Evolutionary conservation across 2,888 invertebrate genomes (phyloP).

Genomic region (Chrysomela aeneicollis): DNA sequence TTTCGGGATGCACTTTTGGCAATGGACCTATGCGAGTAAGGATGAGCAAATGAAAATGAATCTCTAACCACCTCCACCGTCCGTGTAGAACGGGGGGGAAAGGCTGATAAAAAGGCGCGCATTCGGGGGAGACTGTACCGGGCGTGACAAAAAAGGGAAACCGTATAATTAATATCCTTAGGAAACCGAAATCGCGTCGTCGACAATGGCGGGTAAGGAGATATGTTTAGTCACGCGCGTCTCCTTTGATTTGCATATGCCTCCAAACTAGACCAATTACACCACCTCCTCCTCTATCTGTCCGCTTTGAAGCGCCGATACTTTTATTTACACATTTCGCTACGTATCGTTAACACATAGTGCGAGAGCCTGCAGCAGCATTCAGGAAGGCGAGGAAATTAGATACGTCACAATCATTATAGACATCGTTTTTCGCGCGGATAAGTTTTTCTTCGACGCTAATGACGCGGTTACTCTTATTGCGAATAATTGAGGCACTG

Average conservation of each 20-base stretch:
- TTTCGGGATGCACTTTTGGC: no score
- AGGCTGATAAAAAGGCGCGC: no score
- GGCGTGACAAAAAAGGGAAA: slow-evolving; percentile 34
- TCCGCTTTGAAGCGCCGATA: slow-evolving; percentile 55
- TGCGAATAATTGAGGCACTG: slow-evolving; percentile 40
- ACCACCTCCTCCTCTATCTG: slow-evolving; percentile 55
- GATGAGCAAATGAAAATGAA: no score
- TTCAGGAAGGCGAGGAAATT: slow-evolving; percentile 45
- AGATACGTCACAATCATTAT: slow-evolving; percentile 51
- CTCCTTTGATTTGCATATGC: slow-evolving; percentile 60
- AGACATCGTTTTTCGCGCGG: slow-evolving; percentile 32
- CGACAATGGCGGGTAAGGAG: slow-evolving; percentile 53
- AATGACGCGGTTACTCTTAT: slow-evolving; percentile 43
- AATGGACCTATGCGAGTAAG: no score
- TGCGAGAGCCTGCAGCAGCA: slow-evolving; percentile 17
- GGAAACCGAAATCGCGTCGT: slow-evolving; percentile 43
- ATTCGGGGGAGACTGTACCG: background rate
- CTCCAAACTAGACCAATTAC: slow-evolving; percentile 61
- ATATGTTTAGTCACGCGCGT: slow-evolving; percentile 60
- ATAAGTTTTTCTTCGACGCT: slow-evolving; percentile 37
- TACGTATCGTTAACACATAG: slow-evolving; percentile 56
- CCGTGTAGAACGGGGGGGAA: no score
- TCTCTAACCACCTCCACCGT: no score
- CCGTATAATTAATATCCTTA: slow-evolving; percentile 53
- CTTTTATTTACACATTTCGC: slow-evolving; percentile 58